A percentile compares a stretch with the other conserved stretches of the same genome.
Evolutionary conservation across 2,113 vertebrate species (phyloP).

Genomic region (Dipodomys merriami): DNA sequence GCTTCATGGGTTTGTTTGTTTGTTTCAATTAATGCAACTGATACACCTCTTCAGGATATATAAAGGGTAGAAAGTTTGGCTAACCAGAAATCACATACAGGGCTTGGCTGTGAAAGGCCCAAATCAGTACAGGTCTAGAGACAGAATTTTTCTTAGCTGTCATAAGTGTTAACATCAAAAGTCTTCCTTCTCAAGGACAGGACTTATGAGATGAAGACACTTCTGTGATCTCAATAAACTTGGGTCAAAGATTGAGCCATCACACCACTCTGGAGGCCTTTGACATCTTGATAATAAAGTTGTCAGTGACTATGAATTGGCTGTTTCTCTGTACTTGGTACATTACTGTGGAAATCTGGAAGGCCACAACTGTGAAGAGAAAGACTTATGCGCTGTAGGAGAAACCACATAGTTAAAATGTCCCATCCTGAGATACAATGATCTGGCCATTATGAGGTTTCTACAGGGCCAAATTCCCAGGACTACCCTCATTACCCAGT

Average conservation of each 20-base stretch:
- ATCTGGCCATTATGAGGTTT: not conserved
- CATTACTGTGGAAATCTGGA: conserved; percentile 22
- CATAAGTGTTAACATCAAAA: not conserved
- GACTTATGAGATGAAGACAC: not conserved
- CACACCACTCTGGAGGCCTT: not conserved
- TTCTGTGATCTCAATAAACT: not conserved
- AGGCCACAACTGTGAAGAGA: not conserved
- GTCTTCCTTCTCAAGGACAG: not conserved
- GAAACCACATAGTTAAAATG: not conserved
- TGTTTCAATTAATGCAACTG: not conserved
- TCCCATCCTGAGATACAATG: not conserved
- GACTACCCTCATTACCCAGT: not conserved
- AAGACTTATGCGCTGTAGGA: not conserved
- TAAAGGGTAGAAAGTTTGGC: not conserved
- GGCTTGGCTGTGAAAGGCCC: not conserved
- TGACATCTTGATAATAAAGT: conserved; percentile 13
- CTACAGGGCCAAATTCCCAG: fast-evolving
- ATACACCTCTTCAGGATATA: not conserved
- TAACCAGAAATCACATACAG: not conserved
- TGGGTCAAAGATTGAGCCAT: not conserved
- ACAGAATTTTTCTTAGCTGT: not conserved
- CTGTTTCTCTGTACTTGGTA: conserved; percentile 8
- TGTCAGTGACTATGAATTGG: not conserved
- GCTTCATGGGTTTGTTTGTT: not conserved
- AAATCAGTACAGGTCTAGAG: not conserved